Evolutionary conservation across 2,888 invertebrate genomes (phyloP).

Genomic region (Nudaria mundana): DNA sequence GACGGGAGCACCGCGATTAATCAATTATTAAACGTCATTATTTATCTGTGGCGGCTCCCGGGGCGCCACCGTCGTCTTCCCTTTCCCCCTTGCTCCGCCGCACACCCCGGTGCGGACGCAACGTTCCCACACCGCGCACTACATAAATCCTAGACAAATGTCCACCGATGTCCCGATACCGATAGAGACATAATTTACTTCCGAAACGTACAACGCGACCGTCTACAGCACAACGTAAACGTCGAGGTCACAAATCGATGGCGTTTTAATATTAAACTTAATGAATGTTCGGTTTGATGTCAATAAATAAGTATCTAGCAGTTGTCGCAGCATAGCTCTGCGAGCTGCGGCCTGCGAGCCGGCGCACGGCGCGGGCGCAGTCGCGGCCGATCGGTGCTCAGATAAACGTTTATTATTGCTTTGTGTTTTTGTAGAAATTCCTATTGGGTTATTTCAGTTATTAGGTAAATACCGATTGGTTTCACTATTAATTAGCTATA

Average conservation of each 20-base stretch:
- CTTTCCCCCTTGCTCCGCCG: slow-evolving; percentile 4
- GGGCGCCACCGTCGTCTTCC: slow-evolving; percentile 37
- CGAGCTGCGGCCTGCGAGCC: too few species aligned
- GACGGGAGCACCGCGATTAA: slow-evolving; percentile 54
- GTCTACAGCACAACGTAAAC: slow-evolving; percentile 18
- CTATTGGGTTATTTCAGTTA: slow-evolving; percentile 14
- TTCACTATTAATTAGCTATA: neutral
- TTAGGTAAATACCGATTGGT: slow-evolving; percentile 2
- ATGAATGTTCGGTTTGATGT: slow-evolving; percentile 29
- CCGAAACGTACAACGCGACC: slow-evolving; percentile 37
- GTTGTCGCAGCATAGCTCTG: too few species aligned
- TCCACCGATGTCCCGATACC: slow-evolving; percentile 41
- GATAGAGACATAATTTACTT: slow-evolving; percentile 68
- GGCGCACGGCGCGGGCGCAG: neutral
- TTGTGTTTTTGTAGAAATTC: slow-evolving; percentile 24
- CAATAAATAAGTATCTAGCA: slow-evolving; percentile 27
- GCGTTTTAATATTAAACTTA: slow-evolving; percentile 25
- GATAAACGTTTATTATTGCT: slow-evolving; percentile 33
- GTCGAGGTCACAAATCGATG: slow-evolving; percentile 25
- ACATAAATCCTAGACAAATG: slow-evolving; percentile 44
- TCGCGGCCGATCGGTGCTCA: slow-evolving; percentile 21
- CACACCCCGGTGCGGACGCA: neutral
- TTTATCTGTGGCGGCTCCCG: slow-evolving; percentile 45
- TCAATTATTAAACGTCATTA: slow-evolving; percentile 75
- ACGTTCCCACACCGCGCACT: slow-evolving; percentile 18